Evolutionary conservation across 2,113 vertebrate genomes (phyloP).

Genomic region (Poecile atricapillus): DNA sequence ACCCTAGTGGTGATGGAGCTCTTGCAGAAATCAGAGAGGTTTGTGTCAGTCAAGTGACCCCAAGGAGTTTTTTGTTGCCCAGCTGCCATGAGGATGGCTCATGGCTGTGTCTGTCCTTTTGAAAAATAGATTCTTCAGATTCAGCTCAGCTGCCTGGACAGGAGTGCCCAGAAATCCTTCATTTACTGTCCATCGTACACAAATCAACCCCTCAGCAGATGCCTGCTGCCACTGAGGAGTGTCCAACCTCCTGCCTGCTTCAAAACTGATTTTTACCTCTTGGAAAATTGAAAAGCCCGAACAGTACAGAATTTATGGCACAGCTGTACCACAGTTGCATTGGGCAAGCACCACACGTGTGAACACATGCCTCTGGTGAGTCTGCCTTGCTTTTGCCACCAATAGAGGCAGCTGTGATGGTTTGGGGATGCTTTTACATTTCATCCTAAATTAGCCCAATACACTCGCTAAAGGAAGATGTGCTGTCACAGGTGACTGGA

Average conservation of each 20-base stretch:
- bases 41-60: not conserved
- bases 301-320: not conserved
- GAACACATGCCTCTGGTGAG: not conserved
- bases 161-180: not conserved
- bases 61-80: not conserved
- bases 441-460: not conserved
- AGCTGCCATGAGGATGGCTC: not conserved
- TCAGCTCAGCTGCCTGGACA: not conserved
- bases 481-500: not conserved
- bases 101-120: not conserved
- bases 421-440: not conserved
- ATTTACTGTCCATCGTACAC: not conserved
- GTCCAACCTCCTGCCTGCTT: not conserved
- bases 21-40: not conserved
- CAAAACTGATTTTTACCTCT: not conserved
- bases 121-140: not conserved
- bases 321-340: not conserved
- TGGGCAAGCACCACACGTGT: not conserved
- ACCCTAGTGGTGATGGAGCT: not conserved
- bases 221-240: not conserved
- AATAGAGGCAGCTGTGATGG: not conserved
- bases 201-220: not conserved
- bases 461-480: not conserved
- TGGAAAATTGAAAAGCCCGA: not conserved
- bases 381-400: not conserved